Evolutionary conservation across 2,888 invertebrate species (phyloP).

Genomic region (Caenorhabditis angaria): DNA sequence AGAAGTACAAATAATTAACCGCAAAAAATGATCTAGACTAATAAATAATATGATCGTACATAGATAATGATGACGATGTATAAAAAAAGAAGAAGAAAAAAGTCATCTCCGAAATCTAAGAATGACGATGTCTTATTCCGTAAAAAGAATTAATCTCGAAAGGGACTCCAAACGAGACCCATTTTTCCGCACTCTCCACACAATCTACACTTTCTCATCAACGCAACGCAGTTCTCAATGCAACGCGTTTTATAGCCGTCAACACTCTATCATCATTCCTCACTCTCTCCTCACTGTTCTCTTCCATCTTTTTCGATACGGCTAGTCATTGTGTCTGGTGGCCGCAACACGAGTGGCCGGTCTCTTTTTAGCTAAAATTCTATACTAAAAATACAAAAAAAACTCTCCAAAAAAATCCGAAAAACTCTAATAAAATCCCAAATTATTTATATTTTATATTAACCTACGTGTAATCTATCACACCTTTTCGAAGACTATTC

Average conservation of each 20-base stretch:
- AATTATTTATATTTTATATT: background rate
- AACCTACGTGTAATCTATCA: background rate
- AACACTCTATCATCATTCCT: no score
- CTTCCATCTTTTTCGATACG: background rate
- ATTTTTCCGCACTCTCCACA: background rate
- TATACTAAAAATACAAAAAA: conserved; percentile 5
- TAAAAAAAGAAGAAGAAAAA: no score
- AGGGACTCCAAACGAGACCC: conserved; percentile 4
- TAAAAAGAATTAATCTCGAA: background rate
- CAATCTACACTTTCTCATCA: background rate
- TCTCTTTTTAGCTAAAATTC: background rate
- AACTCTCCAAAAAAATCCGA: background rate
- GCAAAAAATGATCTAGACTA: no score
- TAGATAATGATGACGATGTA: no score
- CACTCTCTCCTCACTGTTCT: background rate
- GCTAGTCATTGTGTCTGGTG: conserved; percentile 10
- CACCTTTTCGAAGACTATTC: background rate
- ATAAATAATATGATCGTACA: no score
- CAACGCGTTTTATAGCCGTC: background rate
- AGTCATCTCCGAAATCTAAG: background rate
- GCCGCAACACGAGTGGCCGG: background rate
- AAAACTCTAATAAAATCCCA: background rate
- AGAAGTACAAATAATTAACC: no score
- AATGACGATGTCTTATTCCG: background rate
- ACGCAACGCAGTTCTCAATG: background rate